Conservation (phyloP, 2,113 vertebrate species). For the Rostratula benghalensis region DNA sequence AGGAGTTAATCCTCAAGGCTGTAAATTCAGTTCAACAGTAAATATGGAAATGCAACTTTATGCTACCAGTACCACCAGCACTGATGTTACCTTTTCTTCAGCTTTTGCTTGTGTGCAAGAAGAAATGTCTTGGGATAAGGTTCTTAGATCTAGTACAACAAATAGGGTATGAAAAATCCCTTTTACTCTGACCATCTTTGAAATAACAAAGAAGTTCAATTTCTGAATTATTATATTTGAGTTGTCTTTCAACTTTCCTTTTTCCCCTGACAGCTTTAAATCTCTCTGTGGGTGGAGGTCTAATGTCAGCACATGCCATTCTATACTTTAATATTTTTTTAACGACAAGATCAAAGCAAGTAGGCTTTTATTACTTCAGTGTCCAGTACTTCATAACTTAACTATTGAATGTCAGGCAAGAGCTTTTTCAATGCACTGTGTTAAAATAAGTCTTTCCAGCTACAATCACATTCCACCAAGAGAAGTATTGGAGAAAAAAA, state of each 20-base stretch:
- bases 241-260: constrained; percentile 61
- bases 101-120: background rate
- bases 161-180: constrained; percentile 14
- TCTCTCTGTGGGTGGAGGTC: constrained; percentile 59
- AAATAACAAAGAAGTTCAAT: constrained; percentile 57
- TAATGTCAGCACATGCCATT: constrained; percentile 58
- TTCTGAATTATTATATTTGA: constrained; percentile 63
- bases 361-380: constrained; percentile 39
- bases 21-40: background rate
- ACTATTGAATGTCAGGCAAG: constrained; percentile 33
- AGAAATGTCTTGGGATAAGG: constrained; percentile 7
- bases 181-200: constrained; percentile 19
- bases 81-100: background rate
- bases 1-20: constrained; percentile 4
- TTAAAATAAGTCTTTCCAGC: background rate
- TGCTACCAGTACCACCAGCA: no score
- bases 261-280: constrained; percentile 31
- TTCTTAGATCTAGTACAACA: constrained; percentile 8
- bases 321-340: constrained; percentile 69
- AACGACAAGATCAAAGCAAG: constrained; percentile 63
- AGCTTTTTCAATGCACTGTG: background rate
- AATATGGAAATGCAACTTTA: background rate
- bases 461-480: background rate
- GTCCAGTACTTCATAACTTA: constrained; percentile 37
- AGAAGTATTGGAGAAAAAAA: background rate